A percentile compares a stretch with the other conserved stretches of the same genome.
Evolutionary conservation across 2,888 invertebrate genomes (phyloP).

Genomic region (Athripsodes cinereus): DNA sequence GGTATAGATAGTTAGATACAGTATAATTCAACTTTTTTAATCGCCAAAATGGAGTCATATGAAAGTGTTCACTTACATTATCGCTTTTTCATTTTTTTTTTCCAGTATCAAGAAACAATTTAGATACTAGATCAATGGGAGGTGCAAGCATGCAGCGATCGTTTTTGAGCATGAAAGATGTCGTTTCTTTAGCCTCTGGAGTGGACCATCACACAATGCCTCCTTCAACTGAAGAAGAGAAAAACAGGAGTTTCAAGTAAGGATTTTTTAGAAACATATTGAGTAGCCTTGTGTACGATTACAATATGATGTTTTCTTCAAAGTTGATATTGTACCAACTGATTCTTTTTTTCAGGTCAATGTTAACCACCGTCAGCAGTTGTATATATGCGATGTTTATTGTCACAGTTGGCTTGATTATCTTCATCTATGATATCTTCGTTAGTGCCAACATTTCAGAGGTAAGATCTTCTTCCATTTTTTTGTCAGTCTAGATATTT

Average conservation of each 20-base stretch:
- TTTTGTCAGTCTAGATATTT: neutral
- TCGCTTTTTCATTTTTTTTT: too few relatives aligned
- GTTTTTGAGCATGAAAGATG: neutral
- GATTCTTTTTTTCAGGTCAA: constrained; percentile 41
- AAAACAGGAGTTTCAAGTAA: constrained; percentile 43
- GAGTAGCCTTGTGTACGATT: too few relatives aligned
- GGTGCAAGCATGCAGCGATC: neutral
- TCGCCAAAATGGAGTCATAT: too few relatives aligned
- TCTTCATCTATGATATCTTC: constrained; percentile 57
- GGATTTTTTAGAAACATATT: too few relatives aligned
- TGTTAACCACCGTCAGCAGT: constrained; percentile 56
- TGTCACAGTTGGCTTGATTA: constrained; percentile 59
- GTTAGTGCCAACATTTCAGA: constrained; percentile 41
- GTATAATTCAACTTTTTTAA: too few relatives aligned
- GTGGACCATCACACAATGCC: constrained; percentile 45
- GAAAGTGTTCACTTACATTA: too few relatives aligned
- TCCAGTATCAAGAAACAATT: neutral
- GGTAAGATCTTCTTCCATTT: constrained; percentile 40
- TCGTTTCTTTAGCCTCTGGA: constrained; percentile 30
- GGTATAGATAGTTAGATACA: too few relatives aligned
- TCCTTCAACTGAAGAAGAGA: constrained; percentile 44
- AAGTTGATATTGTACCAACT: neutral
- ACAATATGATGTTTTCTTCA: too few relatives aligned
- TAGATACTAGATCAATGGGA: neutral
- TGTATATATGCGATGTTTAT: constrained; percentile 63